These are phyloP conservation scores for Lethrus apterus DNA, from an alignment of 1,140 invertebrate genomes.

Conservation along the genomic window DNA sequence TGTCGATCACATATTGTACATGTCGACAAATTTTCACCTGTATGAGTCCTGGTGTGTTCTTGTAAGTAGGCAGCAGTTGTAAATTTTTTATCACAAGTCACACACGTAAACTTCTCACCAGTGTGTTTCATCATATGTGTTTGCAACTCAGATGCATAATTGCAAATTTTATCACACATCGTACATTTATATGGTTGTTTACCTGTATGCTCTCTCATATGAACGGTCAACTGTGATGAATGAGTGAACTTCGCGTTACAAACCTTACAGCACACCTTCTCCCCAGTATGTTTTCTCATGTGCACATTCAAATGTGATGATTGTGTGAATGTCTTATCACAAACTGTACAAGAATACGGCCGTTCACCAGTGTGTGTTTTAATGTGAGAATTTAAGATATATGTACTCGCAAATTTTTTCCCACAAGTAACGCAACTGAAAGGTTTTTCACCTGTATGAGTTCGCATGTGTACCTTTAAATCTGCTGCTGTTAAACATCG, in stretches of 20 bases:
- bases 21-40: constrained; percentile 37
- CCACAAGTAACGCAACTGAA: constrained; percentile 46
- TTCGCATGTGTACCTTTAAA: constrained; percentile 48
- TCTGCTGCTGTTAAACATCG: constrained; percentile 30
- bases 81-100: constrained; percentile 38
- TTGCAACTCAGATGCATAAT: constrained; percentile 73
- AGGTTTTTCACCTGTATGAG: constrained; percentile 53
- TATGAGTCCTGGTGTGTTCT: constrained; percentile 29
- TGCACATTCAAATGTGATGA: constrained; percentile 57
- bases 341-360: constrained; percentile 58
- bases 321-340: constrained; percentile 62
- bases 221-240: constrained; percentile 54
- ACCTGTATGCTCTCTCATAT: constrained; percentile 62
- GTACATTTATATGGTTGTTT: constrained; percentile 62
- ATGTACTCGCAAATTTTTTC: constrained; percentile 47
- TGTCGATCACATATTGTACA: constrained; percentile 47
- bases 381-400: constrained; percentile 45
- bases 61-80: constrained; percentile 34
- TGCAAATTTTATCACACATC: constrained; percentile 61
- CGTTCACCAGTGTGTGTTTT: constrained; percentile 48
- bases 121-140: constrained; percentile 73
- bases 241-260: constrained; percentile 52
- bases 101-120: constrained; percentile 54
- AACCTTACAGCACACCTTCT: constrained; percentile 36
- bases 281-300: constrained; percentile 45